phyloP scores from a whole-genome alignment of 2,888 invertebrate species.

The Nycteola revayana region DNA sequence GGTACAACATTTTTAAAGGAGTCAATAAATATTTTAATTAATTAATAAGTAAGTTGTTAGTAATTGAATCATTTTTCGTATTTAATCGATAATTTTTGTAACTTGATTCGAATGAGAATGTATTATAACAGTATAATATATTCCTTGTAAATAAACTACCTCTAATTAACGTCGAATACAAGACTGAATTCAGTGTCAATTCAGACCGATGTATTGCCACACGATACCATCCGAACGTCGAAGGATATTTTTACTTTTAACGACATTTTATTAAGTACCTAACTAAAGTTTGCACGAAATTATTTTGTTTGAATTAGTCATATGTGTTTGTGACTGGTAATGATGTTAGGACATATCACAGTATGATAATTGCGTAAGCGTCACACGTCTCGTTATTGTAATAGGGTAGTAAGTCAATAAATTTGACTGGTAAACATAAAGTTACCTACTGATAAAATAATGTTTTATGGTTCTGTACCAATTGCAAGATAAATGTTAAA shows the following conservation, averaged over 20 bases:
- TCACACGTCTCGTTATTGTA: constrained; percentile 13
- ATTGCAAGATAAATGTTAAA: no score
- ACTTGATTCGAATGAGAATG: background rate
- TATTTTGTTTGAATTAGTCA: constrained; percentile 6
- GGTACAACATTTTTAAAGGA: constrained; percentile 9
- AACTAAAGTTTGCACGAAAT: constrained; percentile 8
- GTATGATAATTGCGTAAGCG: constrained; percentile 16
- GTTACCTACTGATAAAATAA: no score
- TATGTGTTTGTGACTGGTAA: constrained; percentile 19
- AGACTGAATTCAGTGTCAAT: constrained; percentile 83
- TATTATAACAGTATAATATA: constrained; percentile 29
- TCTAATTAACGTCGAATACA: constrained; percentile 66
- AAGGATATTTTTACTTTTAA: constrained; percentile 23
- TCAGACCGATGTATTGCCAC: constrained; percentile 53
- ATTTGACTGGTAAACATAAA: constrained; percentile 4
- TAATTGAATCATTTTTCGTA: no score
- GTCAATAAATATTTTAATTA: constrained; percentile 9
- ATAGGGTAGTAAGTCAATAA: constrained; percentile 14
- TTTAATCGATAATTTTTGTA: no score
- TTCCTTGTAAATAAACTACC: constrained; percentile 69
- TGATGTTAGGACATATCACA: constrained; percentile 34
- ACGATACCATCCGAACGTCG: constrained; percentile 34
- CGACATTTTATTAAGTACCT: constrained; percentile 4
- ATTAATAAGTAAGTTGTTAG: no score
- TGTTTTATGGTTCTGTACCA: no score